These are phyloP conservation scores for Verasper variegatus DNA, from an alignment of 2,113 vertebrate genomes.

Conservation along the genomic window DNA sequence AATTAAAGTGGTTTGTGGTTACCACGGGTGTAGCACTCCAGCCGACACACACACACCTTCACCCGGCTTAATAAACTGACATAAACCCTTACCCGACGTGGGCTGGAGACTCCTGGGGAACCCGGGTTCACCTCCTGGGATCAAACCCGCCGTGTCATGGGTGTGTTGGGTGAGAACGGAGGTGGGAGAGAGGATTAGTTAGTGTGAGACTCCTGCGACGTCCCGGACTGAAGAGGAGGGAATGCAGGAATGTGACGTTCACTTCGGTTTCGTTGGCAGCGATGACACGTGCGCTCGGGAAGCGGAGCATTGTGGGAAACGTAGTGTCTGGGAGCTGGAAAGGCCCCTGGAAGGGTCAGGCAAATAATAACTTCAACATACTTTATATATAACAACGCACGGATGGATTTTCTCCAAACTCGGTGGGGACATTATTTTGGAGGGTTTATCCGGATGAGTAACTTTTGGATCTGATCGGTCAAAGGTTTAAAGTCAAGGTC, in stretches of 20 bases:
- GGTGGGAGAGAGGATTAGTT: conserved; percentile 53
- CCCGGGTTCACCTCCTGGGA: conserved; percentile 59
- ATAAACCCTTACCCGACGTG: conserved; percentile 74
- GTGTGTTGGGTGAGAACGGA: conserved; percentile 43
- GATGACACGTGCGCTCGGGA: conserved; percentile 65
- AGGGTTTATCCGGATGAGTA: too few relatives aligned
- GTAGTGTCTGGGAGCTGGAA: conserved; percentile 47
- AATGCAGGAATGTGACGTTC: conserved; percentile 86
- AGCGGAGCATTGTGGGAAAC: conserved; percentile 74
- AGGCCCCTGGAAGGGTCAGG: too few relatives aligned
- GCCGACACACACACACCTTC: conserved; percentile 27
- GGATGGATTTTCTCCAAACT: neutral
- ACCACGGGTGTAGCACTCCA: conserved; percentile 14
- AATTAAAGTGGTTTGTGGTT: conserved; percentile 40
- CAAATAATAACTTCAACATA: neutral
- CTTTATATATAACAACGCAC: neutral
- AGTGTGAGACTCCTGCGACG: conserved; percentile 56
- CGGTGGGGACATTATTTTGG: neutral
- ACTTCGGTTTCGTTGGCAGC: conserved; percentile 68
- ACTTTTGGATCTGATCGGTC: neutral
- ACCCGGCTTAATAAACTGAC: conserved; percentile 32
- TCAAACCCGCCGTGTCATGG: conserved; percentile 80
- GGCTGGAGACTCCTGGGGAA: conserved; percentile 59
- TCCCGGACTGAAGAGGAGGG: conserved; percentile 67
- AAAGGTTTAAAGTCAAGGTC: neutral